A percentile compares a stretch with the other conserved stretches of the same genome.
These are phyloP conservation scores for Syritta pipiens DNA, from an alignment of 2,888 invertebrate genomes.

Conservation along the genomic window DNA sequence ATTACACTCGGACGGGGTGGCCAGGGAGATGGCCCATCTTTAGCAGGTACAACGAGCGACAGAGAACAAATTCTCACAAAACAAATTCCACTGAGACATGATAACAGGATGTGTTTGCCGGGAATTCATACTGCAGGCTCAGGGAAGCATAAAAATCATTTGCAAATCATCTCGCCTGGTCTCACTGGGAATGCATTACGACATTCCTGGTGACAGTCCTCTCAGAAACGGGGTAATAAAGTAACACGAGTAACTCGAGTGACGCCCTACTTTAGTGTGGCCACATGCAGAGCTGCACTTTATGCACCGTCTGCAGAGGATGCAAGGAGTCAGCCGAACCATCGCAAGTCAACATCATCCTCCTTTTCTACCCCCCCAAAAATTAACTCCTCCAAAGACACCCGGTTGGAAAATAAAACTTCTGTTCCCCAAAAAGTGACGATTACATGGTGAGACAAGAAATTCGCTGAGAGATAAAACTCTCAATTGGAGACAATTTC, in stretches of 20 bases:
- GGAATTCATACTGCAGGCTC: not conserved
- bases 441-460: not conserved
- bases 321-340: too few relatives aligned
- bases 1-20: slow-evolving; percentile 6
- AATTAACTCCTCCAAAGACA: not conserved
- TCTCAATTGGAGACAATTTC: too few relatives aligned
- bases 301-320: too few relatives aligned
- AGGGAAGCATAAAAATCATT: slow-evolving; percentile 2
- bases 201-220: slow-evolving; percentile 10
- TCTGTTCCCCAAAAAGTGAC: not conserved
- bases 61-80: slow-evolving; percentile 16
- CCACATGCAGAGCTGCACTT: too few relatives aligned
- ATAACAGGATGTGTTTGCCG: slow-evolving; percentile 3
- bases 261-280: too few relatives aligned
- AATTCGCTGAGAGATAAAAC: not conserved
- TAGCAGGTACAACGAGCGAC: slow-evolving; percentile 27
- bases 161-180: slow-evolving; percentile 11
- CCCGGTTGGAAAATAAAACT: not conserved
- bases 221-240: too few relatives aligned
- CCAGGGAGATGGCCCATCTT: not conserved
- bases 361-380: too few relatives aligned
- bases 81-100: slow-evolving; percentile 21
- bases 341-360: too few relatives aligned
- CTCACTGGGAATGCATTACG: slow-evolving; percentile 4
- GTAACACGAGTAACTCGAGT: too few relatives aligned